These are phyloP conservation scores for Monopis laevigella DNA, from an alignment of 2,888 invertebrate genomes.

Conservation along the genomic window DNA sequence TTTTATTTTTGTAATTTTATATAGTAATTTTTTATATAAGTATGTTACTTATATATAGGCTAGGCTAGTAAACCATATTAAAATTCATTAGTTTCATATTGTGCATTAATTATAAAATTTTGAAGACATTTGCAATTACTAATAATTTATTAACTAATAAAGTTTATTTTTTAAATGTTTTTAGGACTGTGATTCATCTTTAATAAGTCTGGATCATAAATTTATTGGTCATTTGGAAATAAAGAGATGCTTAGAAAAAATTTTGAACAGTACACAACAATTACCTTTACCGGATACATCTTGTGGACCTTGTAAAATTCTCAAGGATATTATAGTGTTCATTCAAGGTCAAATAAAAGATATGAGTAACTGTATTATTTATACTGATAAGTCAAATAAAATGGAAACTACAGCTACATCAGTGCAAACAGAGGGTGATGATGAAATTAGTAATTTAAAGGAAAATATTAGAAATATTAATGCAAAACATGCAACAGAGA, in stretches of 20 bases:
- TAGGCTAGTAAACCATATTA: no score
- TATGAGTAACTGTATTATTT: slow-evolving; percentile 10
- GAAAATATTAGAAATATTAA: slow-evolving; percentile 25
- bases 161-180: slow-evolving; percentile 15
- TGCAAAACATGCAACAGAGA: slow-evolving; percentile 39
- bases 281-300: slow-evolving; percentile 2
- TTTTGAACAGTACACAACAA: slow-evolving; percentile 8
- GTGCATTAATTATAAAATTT: no score
- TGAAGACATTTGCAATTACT: not conserved
- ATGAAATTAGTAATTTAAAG: slow-evolving; percentile 15
- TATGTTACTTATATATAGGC: no score
- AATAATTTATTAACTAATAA: not conserved
- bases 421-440: slow-evolving; percentile 14
- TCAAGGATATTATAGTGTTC: slow-evolving; percentile 15
- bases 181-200: slow-evolving; percentile 32
- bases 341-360: slow-evolving; percentile 18
- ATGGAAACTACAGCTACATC: slow-evolving; percentile 14
- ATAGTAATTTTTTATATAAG: no score
- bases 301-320: slow-evolving; percentile 16
- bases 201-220: slow-evolving; percentile 26
- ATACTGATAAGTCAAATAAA: slow-evolving; percentile 9
- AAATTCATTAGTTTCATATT: no score
- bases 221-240: slow-evolving; percentile 22
- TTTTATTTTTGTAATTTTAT: no score
- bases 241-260: slow-evolving; percentile 17